Evolutionary conservation across 2,797 vertebrate species (phyloP), one percentile per base, ranked within the genome.

Genomic region (Acestrorhynchus altus): DNA sequence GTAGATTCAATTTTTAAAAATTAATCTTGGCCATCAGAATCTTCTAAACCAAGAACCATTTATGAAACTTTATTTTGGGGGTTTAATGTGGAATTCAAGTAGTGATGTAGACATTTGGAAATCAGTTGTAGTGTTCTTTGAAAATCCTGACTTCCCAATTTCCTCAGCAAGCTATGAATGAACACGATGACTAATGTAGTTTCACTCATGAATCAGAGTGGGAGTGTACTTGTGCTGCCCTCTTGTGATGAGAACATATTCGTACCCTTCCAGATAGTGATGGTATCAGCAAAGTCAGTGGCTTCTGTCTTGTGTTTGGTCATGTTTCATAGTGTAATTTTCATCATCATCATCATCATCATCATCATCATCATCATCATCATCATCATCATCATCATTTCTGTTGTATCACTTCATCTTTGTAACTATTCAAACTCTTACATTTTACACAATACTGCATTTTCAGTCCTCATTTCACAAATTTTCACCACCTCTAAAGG

Each of bases 181-280:
- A 57, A 15, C 11, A 57, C 7, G 10, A 28, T 16, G 22, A 57
- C 24, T 26, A 8, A 56, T 52, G 6, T 4, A 20, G 8, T 63
- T 20, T 64, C 4, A 22, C 35, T 42, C 31, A 8, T 1, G 39
- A 9, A 20, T 22, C 10, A 4, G 1, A 12, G 1, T 57, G 1
- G 5, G 11, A 5, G 49, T 59, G 15, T 22, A 22, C 24, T 6
- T 73, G 1, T 65, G 42, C 64, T 73, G 71, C 71, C 77, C 64
- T 81, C 81, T 83, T 57, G 59, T 84, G 85, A 59, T 49, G 26
- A 68, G 15, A 73, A 60, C 10, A 47, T n/a, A 28, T 13, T 18
- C n/a, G 18, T 15, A 20, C 22, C 1, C 11, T 31, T 46, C 16
- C 26, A 26, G 20, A 0, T 13, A 20, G 24, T 31, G 4, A 15